Base-by-base conservation (phyloP, 1,140 invertebrate genomes). In the Episyrphus balteatus region DNA sequence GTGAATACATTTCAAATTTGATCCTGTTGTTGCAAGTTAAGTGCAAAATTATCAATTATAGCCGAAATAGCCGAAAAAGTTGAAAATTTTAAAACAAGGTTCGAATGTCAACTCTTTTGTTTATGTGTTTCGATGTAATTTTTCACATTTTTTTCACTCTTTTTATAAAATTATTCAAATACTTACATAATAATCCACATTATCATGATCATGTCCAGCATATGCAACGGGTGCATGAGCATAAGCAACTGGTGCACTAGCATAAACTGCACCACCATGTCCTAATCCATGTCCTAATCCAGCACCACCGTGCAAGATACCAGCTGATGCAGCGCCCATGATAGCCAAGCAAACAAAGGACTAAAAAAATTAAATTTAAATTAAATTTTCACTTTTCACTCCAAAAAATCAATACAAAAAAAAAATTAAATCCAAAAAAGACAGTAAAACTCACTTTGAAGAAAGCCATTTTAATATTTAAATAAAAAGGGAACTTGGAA, bases 271-370 rank as follows among this genome's bases (percentile, higher is more conserved):
- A 47, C 48, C 54, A 45, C 61, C 61, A 26, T 26, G 21, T 26
- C 21, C 21, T 26, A 26, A 26, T 26, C 61, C 61, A 26, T 26
- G 21, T 26, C 21, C 21, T 26, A 26, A 26, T 26, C 56, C 46
- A 46, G 61, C 59, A 39, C 45, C 51, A 40, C 41, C 40, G 42
- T 48, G 50, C 50, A 66, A 55, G 52, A 66, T 53, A 52, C 61
- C 61, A 53, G 64, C 64, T 39, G 59, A 59, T 52, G 64, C 64
- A 42, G 51, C 63, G 50, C 64, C 56, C 53, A 66, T 52, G 49
- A 66, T 61, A 54, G 64, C 61, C 58, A 66, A 53, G 54, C 63
- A 66, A 50, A 66, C 55, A 45, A 66, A 45, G 47, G 64, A 66
- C 64, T 66, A 42, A 45, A 45, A 45, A 26, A 54, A 46, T 39